Percentiles rank a stretch among this genome's conserved stretches.
Conservation (phyloP, 2,888 invertebrate species). For the Drosophila recens region DNA sequence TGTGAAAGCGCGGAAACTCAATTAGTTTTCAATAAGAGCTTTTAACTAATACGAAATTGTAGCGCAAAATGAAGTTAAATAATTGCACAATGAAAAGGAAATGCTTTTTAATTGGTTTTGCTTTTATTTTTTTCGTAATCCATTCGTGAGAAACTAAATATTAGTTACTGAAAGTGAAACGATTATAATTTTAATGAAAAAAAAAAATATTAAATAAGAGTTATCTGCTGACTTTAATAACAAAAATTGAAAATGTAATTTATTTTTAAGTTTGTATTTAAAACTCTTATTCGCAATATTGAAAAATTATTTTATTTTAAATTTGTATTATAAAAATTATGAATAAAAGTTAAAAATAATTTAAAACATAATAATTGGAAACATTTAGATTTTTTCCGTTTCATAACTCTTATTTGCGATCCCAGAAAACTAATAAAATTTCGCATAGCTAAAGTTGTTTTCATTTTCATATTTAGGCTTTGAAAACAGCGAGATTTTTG, state of each 20-base stretch:
- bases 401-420: no score
- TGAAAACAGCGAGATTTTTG: constrained; percentile 9
- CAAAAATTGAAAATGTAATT: no score
- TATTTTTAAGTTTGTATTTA: no score
- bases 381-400: no score
- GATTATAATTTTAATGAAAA: no score
- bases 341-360: no score
- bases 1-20: constrained; percentile 9
- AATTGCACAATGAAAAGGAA: constrained; percentile 35
- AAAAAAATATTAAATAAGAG: no score
- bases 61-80: constrained; percentile 14
- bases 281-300: no score
- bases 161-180: background rate
- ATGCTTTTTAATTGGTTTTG: constrained; percentile 9
- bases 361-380: no score
- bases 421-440: background rate
- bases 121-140: constrained; percentile 2
- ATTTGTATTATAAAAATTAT: no score
- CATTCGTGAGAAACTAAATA: background rate
- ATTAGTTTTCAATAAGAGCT: constrained; percentile 15
- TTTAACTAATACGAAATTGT: constrained; percentile 12
- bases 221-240: no score
- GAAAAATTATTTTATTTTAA: no score
- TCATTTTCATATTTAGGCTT: background rate
- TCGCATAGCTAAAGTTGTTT: background rate